These are phyloP conservation scores for Orius laevigatus DNA, from an alignment of 1,140 invertebrate species.

Conservation along the genomic window DNA sequence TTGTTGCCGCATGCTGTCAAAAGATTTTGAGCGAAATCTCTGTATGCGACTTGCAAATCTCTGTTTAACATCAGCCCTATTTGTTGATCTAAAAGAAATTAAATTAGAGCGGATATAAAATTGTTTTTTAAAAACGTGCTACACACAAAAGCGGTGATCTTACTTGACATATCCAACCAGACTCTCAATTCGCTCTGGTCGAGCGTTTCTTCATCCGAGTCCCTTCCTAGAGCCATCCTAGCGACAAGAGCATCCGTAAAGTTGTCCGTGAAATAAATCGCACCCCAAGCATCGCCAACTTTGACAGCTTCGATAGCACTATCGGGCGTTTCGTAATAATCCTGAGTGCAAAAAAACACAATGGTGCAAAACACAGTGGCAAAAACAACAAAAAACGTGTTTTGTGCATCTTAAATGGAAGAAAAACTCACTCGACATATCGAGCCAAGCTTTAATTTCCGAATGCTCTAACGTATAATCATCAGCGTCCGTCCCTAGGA, in stretches of 20 bases:
- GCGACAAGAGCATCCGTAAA: conserved; percentile 60
- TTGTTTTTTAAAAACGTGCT: conserved; percentile 3
- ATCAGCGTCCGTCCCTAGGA: conserved; percentile 26
- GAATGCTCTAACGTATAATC: conserved; percentile 30
- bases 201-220: conserved; percentile 49
- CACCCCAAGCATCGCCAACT: conserved; percentile 62
- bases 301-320: conserved; percentile 49
- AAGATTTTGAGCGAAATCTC: conserved; percentile 51
- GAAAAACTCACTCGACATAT: conserved; percentile 35
- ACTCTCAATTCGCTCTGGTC: conserved; percentile 55
- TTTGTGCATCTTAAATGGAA: neutral
- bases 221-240: conserved; percentile 47
- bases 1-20: conserved; percentile 54
- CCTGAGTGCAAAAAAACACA: conserved; percentile 20
- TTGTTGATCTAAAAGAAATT: conserved; percentile 61
- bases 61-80: conserved; percentile 65
- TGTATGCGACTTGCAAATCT: conserved; percentile 55
- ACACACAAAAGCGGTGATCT: conserved; percentile 24
- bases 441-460: conserved; percentile 30
- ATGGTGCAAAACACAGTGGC: neutral
- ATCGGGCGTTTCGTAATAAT: conserved; percentile 27
- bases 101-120: conserved; percentile 5
- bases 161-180: conserved; percentile 82
- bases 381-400: neutral
- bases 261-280: conserved; percentile 64